A percentile compares a stretch with the other conserved stretches of the same genome.
Conservation (phyloP, 2,888 invertebrate genomes). For the Halocaridina rubra region DNA sequence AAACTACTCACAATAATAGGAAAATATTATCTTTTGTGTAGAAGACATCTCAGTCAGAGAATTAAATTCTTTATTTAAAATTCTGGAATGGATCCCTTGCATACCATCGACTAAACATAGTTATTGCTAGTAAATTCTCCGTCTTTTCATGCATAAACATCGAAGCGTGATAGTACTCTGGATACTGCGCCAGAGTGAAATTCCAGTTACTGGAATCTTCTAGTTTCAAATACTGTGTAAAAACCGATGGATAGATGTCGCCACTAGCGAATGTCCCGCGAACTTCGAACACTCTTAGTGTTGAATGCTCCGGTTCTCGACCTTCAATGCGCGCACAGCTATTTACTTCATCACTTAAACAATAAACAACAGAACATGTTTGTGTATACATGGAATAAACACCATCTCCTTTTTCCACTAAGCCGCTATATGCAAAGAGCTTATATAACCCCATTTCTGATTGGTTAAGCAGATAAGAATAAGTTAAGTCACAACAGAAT, state of each 20-base stretch:
- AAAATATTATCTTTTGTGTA: no score
- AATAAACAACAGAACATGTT: constrained; percentile 43
- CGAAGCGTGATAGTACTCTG: neutral
- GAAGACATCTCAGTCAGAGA: no score
- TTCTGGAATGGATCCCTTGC: neutral
- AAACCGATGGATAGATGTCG: constrained; percentile 4
- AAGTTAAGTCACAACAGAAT: constrained; percentile 16
- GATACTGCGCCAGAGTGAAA: neutral
- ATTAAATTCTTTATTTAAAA: no score
- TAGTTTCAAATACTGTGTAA: neutral
- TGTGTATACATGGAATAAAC: constrained; percentile 45
- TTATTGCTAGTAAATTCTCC: neutral
- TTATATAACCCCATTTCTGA: neutral
- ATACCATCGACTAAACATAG: constrained; percentile 4
- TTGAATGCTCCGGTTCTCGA: neutral
- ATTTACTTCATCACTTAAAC: constrained; percentile 16
- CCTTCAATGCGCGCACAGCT: constrained; percentile 24
- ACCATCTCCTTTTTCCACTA: constrained; percentile 37
- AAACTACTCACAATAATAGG: no score
- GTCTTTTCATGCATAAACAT: neutral
- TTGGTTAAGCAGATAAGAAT: neutral
- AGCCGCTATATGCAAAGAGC: constrained; percentile 47
- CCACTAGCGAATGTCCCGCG: neutral
- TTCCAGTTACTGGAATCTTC: neutral
- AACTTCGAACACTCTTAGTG: neutral